These are phyloP conservation scores for Caenorhabditis drosophilae DNA, from an alignment of 2,888 invertebrate species.

Conservation along the genomic window DNA sequence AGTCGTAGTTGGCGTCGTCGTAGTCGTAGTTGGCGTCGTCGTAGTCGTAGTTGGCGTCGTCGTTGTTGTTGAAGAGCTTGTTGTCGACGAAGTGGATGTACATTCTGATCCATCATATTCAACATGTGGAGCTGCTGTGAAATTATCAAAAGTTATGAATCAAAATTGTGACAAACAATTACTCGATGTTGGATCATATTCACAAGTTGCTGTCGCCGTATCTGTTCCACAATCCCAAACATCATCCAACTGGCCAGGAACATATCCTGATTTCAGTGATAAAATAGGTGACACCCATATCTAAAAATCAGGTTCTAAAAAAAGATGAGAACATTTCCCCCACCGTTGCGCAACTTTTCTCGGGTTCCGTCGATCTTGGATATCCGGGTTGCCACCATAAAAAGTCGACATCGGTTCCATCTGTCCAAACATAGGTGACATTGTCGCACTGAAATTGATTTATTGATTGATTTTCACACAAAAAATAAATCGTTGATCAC, in stretches of 20 bases:
- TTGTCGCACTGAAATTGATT: slow-evolving; percentile 26
- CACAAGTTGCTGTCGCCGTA: slow-evolving; percentile 13
- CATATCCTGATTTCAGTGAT: slow-evolving; percentile 3
- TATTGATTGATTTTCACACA: slow-evolving; percentile 1
- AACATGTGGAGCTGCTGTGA: slow-evolving; percentile 3
- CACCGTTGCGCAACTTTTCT: slow-evolving; percentile 17
- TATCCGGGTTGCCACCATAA: slow-evolving; percentile 25
- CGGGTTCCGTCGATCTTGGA: slow-evolving; percentile 10
- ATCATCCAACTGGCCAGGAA: slow-evolving; percentile 19
- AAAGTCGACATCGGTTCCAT: slow-evolving; percentile 22
- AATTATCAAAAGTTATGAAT: too few species aligned
- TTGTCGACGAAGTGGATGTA: slow-evolving; percentile 7
- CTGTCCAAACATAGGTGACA: slow-evolving; percentile 17
- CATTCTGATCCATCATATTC: background rate
- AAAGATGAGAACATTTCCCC: background rate
- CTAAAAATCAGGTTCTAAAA: background rate
- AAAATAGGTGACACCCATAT: slow-evolving; percentile 9
- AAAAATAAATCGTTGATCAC: too few species aligned
- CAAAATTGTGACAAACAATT: too few species aligned
- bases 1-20: slow-evolving; percentile 4
- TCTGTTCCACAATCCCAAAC: slow-evolving; percentile 26
- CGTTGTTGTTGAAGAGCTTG: slow-evolving; percentile 3
- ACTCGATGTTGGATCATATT: slow-evolving; percentile 18
- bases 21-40: slow-evolving; percentile 4
- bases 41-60: slow-evolving; percentile 4